Percentiles rank a stretch among this genome's conserved stretches.
Evolutionary conservation across 2,113 vertebrate species (phyloP).

Genomic region (Penelope pileata): DNA sequence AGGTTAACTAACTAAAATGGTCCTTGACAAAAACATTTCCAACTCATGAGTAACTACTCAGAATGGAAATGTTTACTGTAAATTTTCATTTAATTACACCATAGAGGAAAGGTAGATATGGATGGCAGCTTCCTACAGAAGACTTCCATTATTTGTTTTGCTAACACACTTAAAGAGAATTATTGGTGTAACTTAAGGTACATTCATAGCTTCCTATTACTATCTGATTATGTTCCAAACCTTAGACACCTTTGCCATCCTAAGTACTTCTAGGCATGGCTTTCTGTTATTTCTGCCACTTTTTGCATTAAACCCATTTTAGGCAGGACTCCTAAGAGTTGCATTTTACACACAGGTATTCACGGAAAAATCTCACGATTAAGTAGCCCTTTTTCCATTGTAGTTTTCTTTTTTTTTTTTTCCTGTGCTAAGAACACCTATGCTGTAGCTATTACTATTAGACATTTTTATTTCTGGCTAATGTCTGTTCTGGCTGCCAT

Average conservation of each 20-base stretch:
- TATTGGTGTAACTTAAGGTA: neutral
- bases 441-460: neutral
- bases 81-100: conserved; percentile 14
- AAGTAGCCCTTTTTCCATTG: neutral
- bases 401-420: too few species aligned
- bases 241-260: neutral
- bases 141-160: neutral
- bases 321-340: conserved; percentile 1
- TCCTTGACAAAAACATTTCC: neutral
- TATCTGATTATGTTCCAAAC: neutral
- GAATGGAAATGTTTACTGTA: conserved; percentile 32
- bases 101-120: neutral
- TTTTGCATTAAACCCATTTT: neutral
- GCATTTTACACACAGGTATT: conserved; percentile 16
- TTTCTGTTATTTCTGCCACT: neutral
- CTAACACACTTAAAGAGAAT: neutral
- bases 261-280: neutral
- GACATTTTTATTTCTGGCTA: neutral
- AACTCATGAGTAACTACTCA: neutral
- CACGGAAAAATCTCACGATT: conserved; percentile 11
- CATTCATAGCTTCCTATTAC: neutral
- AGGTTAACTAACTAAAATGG: conserved; percentile 33
- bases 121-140: conserved; percentile 7
- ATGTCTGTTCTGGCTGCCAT: neutral
- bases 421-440: neutral